Evolutionary conservation across 1,140 invertebrate genomes (phyloP).

Genomic region (Microplitis demolitor): DNA sequence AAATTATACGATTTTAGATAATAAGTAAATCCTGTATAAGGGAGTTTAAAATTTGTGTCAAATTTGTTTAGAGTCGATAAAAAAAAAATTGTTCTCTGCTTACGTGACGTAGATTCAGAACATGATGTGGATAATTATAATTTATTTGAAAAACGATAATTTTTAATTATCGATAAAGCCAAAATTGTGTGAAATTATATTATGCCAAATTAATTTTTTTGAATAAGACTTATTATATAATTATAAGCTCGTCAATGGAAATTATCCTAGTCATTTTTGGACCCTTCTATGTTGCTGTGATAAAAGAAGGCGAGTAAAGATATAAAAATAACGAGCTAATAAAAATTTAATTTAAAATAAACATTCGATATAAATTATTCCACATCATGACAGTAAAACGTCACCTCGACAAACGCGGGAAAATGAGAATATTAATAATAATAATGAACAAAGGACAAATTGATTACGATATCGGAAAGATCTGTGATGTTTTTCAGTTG

Average conservation of each 20-base stretch:
- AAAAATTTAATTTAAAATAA: background rate
- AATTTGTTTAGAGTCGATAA: constrained; percentile 23
- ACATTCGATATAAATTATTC: constrained; percentile 16
- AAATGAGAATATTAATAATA: constrained; percentile 4
- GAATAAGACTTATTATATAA: constrained; percentile 11
- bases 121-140: constrained; percentile 44
- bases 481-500: constrained; percentile 62
- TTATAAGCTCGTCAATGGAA: constrained; percentile 40
- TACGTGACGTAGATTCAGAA: constrained; percentile 15
- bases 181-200: background rate
- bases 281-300: constrained; percentile 57
- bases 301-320: constrained; percentile 46
- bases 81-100: constrained; percentile 21
- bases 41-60: constrained; percentile 27
- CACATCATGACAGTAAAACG: constrained; percentile 36
- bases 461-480: constrained; percentile 50
- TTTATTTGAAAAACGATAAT: background rate
- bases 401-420: constrained; percentile 26
- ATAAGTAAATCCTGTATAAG: constrained; percentile 39
- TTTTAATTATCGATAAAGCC: background rate
- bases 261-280: constrained; percentile 61
- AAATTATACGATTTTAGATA: constrained; percentile 56
- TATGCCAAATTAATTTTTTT: constrained; percentile 33
- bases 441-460: constrained; percentile 8
- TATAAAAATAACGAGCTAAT: constrained; percentile 6